Evolutionary conservation across 2,797 vertebrate species (phyloP), one percentile per base, ranked within the genome.

Genomic region (Lithobates sylvaticus): DNA sequence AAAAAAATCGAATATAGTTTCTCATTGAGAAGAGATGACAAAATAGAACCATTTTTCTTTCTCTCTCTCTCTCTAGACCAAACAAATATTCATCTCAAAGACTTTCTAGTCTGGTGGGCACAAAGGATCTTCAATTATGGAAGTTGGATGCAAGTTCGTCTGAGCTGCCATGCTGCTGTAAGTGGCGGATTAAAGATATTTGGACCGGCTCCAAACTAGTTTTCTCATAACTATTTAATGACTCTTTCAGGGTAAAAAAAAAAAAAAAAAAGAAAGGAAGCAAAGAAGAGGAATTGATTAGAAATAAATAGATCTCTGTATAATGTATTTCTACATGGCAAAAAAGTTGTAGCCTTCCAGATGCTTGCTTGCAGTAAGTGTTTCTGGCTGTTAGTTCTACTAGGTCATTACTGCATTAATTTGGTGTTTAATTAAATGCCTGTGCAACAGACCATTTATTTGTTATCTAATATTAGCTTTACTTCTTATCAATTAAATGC

Each of bases 381-480:
- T 94, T 94, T 91, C 92, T 94, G 92, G 93, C 93, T 95, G 93
- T 95, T 95, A 95, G 94, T 94, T 95, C 94, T 93, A 94, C 93
- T 95, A 95, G 94, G 95, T 95, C 94, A 95, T 95, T 95, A 94
- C 94, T 93, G 94, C 95, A 95, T 95, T 95, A 95, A 95, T 95
- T 95, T 94, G 93, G 93, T 95, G 94, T 93, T 95, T 95, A 95
- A 95, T 95, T 95, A 95, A 95, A 95, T 95, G 94, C 94, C 93
- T 94, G 93, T 94, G 94, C 94, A 95, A 94, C 94, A 95, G 95
- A 95, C 95, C 93, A 94, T 95, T 95, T 95, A 94, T 95, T 95
- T 95, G 94, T 95, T 95, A 95, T 95, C 94, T 95, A 95, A 95
- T 95, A 95, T 95, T 95, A 95, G 93, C 94, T 95, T 95, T 95